Conservation (phyloP, 2,113 vertebrate species). For the Centrocercus urophasianus region DNA sequence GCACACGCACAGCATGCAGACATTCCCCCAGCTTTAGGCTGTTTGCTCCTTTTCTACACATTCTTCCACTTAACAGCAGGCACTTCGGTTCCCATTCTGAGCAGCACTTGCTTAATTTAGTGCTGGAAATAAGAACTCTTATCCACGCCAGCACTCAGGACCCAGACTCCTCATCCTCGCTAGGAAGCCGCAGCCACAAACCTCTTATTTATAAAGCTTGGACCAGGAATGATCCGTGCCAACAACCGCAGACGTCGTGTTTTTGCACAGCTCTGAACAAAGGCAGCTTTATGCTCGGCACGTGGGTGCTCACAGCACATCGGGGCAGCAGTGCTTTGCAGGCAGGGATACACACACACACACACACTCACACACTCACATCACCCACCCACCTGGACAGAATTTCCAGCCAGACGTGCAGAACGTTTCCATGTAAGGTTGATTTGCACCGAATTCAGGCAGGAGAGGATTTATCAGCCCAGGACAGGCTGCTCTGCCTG, state of each 20-base stretch:
- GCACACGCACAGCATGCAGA: not conserved
- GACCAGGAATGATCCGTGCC: fast-evolving
- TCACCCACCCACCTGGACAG: not conserved
- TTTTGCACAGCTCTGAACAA: not conserved
- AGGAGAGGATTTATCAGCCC: not conserved
- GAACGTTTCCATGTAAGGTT: not conserved
- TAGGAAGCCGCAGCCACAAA: fast-evolving
- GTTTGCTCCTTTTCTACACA: fast-evolving
- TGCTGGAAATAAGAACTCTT: not conserved
- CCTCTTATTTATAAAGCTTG: fast-evolving
- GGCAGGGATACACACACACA: not conserved
- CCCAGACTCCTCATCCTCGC: fast-evolving
- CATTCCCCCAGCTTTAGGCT: not conserved
- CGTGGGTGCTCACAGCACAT: fast-evolving
- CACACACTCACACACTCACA: fast-evolving
- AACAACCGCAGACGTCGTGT: not conserved
- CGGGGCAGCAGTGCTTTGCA: fast-evolving
- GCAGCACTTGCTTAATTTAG: not conserved
- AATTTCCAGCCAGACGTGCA: not conserved
- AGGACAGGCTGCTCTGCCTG: not conserved
- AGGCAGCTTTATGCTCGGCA: fast-evolving
- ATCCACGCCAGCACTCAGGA: not conserved
- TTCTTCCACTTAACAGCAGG: not conserved
- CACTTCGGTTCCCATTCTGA: not conserved
- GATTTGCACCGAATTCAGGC: not conserved